phyloP scores from a whole-genome alignment of 2,797 vertebrate species.

The Gallinago nigripennis region DNA sequence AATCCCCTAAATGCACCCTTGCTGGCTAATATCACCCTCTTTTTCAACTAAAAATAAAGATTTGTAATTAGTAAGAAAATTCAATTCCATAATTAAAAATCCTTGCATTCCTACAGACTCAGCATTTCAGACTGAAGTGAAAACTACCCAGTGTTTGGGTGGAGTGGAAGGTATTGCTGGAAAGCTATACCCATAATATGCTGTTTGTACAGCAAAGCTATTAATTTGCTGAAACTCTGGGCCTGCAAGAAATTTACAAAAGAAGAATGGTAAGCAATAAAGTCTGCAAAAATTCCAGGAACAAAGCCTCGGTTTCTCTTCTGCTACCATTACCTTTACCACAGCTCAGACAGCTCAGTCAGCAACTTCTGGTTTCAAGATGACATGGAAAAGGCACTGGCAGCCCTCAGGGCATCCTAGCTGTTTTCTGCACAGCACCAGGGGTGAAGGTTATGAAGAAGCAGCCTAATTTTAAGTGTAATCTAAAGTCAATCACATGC shows the following conservation, averaged over 20 bases:
- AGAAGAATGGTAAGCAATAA: slow-evolving; percentile 7
- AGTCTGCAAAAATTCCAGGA: background rate
- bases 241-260: slow-evolving; percentile 32
- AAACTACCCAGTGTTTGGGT: slow-evolving; percentile 3
- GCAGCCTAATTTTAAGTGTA: background rate
- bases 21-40: background rate
- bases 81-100: slow-evolving; percentile 27
- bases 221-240: slow-evolving; percentile 54
- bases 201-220: slow-evolving; percentile 49
- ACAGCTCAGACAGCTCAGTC: background rate
- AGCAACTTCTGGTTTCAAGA: slow-evolving; percentile 3
- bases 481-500: background rate
- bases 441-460: background rate
- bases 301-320: slow-evolving; percentile 30
- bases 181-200: slow-evolving; percentile 48
- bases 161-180: slow-evolving; percentile 26
- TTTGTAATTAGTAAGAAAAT: slow-evolving; percentile 19
- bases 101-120: slow-evolving; percentile 6
- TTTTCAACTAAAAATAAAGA: slow-evolving; percentile 47
- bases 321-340: slow-evolving; percentile 5
- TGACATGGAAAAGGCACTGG: background rate
- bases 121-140: background rate
- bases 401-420: background rate
- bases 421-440: background rate
- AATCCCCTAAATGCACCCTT: slow-evolving; percentile 28